Percentiles rank a stretch among this genome's conserved stretches.
phyloP scores from a whole-genome alignment of 2,113 vertebrate species.

The Cyprinodon brontotheroides region DNA sequence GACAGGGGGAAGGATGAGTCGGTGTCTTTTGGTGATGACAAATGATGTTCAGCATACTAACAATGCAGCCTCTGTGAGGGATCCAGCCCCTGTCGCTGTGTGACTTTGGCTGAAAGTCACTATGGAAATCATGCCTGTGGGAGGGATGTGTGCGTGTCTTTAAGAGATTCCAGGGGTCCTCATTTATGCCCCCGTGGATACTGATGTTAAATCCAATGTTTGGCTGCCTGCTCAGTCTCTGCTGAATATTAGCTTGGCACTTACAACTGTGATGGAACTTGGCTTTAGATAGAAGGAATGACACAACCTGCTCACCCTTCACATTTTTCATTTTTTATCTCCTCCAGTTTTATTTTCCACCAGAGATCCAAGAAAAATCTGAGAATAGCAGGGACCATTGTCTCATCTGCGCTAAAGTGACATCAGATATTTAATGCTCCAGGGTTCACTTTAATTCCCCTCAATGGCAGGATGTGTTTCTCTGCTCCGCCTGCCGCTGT shows the following conservation, averaged over 20 bases:
- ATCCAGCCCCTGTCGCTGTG: not conserved
- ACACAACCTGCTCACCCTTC: not conserved
- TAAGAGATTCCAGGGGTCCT: slow-evolving; percentile 15
- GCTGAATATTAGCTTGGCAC: slow-evolving; percentile 9
- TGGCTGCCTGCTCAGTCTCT: not conserved
- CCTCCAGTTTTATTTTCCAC: not conserved
- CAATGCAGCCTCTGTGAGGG: not conserved
- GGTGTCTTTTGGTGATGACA: not conserved
- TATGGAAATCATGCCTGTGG: slow-evolving; percentile 52
- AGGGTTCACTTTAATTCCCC: slow-evolving; percentile 15
- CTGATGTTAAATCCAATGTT: slow-evolving; percentile 29
- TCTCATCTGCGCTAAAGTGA: not conserved
- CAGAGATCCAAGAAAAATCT: not conserved
- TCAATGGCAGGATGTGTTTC: slow-evolving; percentile 20
- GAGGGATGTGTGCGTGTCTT: slow-evolving; percentile 16
- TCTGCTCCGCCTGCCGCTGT: not conserved
- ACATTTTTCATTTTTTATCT: not conserved
- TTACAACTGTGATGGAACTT: not conserved
- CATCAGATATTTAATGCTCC: slow-evolving; percentile 4
- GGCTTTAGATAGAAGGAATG: slow-evolving; percentile 5
- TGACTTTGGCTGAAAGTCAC: slow-evolving; percentile 66
- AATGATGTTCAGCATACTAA: slow-evolving; percentile 18
- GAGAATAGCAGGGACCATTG: not conserved
- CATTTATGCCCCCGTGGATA: slow-evolving; percentile 17
- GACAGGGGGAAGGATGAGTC: not conserved